Evolutionary conservation across 2,113 vertebrate species (phyloP).

Genomic region (Podarcis cretensis): DNA sequence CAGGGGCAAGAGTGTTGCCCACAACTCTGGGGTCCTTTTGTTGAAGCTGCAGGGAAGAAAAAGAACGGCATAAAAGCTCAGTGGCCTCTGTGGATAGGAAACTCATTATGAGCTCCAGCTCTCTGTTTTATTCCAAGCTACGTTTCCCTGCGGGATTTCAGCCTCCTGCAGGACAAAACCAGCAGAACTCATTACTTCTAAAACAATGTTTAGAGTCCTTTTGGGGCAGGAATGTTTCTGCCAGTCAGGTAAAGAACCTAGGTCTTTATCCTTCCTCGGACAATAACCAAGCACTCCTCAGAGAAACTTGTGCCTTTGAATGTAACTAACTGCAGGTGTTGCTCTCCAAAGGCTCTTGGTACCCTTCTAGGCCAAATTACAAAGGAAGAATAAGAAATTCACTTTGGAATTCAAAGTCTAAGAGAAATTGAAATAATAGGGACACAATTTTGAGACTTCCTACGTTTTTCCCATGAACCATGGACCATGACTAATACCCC

Average conservation of each 20-base stretch:
- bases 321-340: conserved; percentile 88
- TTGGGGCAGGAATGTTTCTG: conserved; percentile 86
- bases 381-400: conserved; percentile 85
- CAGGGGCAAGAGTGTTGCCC: conserved; percentile 85
- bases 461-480: conserved; percentile 85
- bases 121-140: conserved; percentile 87
- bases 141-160: conserved; percentile 85
- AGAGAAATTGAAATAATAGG: conserved; percentile 86
- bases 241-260: conserved; percentile 89
- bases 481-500: conserved; percentile 88
- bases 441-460: conserved; percentile 86
- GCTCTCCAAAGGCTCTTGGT: conserved; percentile 81
- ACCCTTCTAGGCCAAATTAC: conserved; percentile 80
- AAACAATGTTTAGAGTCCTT: conserved; percentile 84
- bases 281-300: conserved; percentile 79
- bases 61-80: conserved; percentile 88
- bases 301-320: conserved; percentile 84
- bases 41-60: conserved; percentile 85
- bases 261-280: conserved; percentile 79
- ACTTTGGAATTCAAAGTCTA: conserved; percentile 84
- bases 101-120: conserved; percentile 86
- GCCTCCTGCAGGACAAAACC: conserved; percentile 84
- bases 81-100: conserved; percentile 89
- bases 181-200: conserved; percentile 88
- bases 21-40: conserved; percentile 83